Evolutionary conservation across 1,140 invertebrate species (phyloP), one percentile per base, ranked within the genome.

Genomic region (Dryas iulia): DNA sequence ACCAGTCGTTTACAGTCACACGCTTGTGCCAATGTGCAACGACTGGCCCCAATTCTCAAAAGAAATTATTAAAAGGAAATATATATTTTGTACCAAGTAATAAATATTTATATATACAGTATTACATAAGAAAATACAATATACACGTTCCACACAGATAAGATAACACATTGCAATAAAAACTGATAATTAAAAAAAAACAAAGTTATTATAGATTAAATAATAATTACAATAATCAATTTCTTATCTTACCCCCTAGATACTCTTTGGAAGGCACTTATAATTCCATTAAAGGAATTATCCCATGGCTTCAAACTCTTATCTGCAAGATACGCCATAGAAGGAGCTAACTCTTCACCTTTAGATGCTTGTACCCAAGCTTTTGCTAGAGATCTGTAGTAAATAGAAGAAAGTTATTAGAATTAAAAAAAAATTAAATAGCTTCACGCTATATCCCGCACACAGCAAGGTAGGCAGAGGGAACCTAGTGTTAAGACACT

Each of bases 221-320:
- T n/a, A n/a, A n/a, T n/a, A n/a, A n/a, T n/a, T n/a, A n/a, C n/a
- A n/a, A n/a, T n/a, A n/a, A n/a, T n/a, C n/a, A n/a, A n/a, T n/a
- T 12, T 33, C 11, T 3, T 35, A 35, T 85, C 86, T 92, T 91
- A 96, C 96, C 95, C 94, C 39, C 94, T 94, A 26, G 96, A 94
- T 3, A 96, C 94, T 61, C 93, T 92, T 81, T 95, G 92, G 80
- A 95, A 95, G 0, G 94, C 94, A n/a, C 84, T 87, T 0, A 96
- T 90, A 47, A 96, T 95, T 58, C 94, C 94, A 3, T 93, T 88
- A 6, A 96, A 76, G 1, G 93, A 93, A 39, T 94, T 94, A 65
- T 94, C 92, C 93, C 95, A 96, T 26, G 80, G 82, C 58, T 89
- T 82, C 59, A 87, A 78, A 12, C 59, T 18, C 24, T 88, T 80